A percentile compares a stretch with the other conserved stretches of the same genome.
Evolutionary conservation across 2,888 invertebrate species (phyloP).

Genomic region (Timema cristinae): DNA sequence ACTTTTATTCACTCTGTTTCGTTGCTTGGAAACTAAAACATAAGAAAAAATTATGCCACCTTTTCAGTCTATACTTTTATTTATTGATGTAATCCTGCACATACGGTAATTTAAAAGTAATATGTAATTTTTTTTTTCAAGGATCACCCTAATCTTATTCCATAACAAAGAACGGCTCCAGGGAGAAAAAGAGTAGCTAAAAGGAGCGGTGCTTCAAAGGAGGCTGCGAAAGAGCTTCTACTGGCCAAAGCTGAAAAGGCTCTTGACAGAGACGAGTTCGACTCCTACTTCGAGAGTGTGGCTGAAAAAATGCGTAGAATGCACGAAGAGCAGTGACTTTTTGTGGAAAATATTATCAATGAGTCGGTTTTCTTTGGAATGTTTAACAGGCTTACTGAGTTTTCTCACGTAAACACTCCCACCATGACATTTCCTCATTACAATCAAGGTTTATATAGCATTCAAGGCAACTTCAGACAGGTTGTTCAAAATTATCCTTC

Average conservation of each 20-base stretch:
- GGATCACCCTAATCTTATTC: no score
- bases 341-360: neutral
- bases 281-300: conserved; percentile 3
- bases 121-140: neutral
- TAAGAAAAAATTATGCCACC: no score
- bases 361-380: neutral
- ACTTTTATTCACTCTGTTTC: no score
- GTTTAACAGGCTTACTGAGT: neutral
- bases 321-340: neutral
- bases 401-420: neutral
- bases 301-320: neutral
- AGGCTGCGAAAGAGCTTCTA: neutral
- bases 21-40: no score
- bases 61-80: no score
- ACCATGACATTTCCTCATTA: neutral
- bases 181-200: neutral
- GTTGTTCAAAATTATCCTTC: neutral
- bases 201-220: neutral
- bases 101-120: no score
- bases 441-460: neutral
- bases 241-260: conserved; percentile 2
- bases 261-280: neutral
- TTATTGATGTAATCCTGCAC: no score
- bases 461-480: neutral
- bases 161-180: neutral